phyloP scores from a whole-genome alignment of 2,113 vertebrate genomes.

The Phyllostomus hastatus region DNA sequence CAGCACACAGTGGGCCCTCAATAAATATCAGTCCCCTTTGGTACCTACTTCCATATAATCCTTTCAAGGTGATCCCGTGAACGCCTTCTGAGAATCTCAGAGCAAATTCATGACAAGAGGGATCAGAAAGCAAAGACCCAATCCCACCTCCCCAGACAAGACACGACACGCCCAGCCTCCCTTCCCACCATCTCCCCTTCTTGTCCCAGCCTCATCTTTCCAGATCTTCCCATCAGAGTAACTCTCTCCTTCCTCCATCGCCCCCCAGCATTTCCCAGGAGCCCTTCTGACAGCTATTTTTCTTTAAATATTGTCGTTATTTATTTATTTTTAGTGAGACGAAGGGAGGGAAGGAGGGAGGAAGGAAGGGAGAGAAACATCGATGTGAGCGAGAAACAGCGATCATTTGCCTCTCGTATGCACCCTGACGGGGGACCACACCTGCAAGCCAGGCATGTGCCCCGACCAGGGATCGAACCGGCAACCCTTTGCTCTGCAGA shows the following conservation, averaged over 20 bases:
- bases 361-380: no score
- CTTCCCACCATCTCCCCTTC: fast-evolving
- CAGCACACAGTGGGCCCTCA: not conserved
- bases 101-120: not conserved
- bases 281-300: not conserved
- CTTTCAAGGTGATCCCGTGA: not conserved
- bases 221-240: not conserved
- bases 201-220: not conserved
- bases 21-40: fast-evolving
- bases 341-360: no score
- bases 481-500: no score
- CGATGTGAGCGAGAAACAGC: no score
- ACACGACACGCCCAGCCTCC: fast-evolving
- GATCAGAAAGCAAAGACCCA: not conserved
- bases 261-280: not conserved
- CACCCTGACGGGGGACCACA: no score
- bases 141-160: not conserved
- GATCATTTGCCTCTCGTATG: no score
- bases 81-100: not conserved
- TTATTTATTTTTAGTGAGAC: no score
- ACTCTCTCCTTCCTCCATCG: not conserved
- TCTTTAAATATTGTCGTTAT: no score
- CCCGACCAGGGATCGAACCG: no score
- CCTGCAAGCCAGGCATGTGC: no score
- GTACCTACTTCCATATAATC: not conserved